Evolutionary conservation across 2,797 vertebrate genomes (phyloP).

Genomic region (Loris lydekkerianus): DNA sequence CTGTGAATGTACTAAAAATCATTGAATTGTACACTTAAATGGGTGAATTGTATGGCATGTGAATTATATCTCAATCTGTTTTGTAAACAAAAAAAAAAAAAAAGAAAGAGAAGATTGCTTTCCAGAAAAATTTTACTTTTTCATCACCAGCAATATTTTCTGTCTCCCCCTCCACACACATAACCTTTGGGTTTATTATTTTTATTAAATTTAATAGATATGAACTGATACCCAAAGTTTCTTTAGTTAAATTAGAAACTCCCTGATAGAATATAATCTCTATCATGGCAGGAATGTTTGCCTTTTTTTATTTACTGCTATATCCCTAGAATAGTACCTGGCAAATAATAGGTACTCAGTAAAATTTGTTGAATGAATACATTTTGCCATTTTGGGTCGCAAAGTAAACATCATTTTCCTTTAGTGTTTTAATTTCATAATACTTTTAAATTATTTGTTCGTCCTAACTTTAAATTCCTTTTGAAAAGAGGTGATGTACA

Average conservation of each 20-base stretch:
- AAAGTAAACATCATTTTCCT: neutral
- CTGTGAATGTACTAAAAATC: constrained; percentile 20
- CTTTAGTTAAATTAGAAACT: constrained; percentile 22
- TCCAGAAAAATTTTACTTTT: neutral
- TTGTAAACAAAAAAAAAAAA: neutral
- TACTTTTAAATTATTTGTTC: constrained; percentile 4
- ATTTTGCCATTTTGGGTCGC: constrained; percentile 27
- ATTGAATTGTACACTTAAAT: neutral
- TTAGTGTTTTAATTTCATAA: constrained; percentile 1
- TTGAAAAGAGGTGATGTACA: neutral
- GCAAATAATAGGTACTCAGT: constrained; percentile 27
- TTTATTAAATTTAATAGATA: constrained; percentile 8
- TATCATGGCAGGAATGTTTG: constrained; percentile 17
- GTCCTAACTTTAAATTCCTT: neutral
- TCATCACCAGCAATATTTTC: constrained; percentile 14
- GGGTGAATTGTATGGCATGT: neutral
- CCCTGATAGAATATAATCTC: neutral
- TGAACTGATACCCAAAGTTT: constrained; percentile 11
- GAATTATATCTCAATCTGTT: constrained; percentile 22
- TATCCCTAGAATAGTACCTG: neutral
- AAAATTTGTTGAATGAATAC: constrained; percentile 38
- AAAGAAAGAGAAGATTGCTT: neutral
- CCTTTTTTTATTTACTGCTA: neutral
- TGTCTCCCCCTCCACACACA: neutral
- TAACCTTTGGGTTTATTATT: neutral